Evolutionary conservation across 2,797 vertebrate genomes (phyloP).

Genomic region (Tauraco hartlaubi): DNA sequence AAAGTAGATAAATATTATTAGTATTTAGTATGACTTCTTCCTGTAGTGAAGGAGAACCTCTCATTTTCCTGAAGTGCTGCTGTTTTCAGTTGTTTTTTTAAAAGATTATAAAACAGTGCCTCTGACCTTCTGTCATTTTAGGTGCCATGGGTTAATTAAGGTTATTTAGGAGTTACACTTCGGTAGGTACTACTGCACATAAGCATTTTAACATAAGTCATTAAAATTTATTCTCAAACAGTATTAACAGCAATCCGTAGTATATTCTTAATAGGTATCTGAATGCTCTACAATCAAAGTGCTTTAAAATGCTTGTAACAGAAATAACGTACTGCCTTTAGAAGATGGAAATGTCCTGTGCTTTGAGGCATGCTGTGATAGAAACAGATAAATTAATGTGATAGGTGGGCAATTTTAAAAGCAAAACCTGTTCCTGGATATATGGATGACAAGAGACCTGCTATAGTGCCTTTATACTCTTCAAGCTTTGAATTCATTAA

Average conservation of each 20-base stretch:
- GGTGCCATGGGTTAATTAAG: neutral
- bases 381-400: neutral
- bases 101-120: neutral
- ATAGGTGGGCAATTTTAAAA: neutral
- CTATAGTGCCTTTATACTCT: neutral
- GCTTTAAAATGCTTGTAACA: neutral
- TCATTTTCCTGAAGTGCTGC: neutral
- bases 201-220: neutral
- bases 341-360: neutral
- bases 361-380: neutral
- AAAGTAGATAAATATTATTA: neutral
- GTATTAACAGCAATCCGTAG: neutral
- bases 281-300: neutral
- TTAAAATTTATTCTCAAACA: conserved; percentile 2
- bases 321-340: neutral
- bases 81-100: neutral
- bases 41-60: neutral
- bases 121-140: neutral
- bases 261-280: neutral
- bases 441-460: neutral
- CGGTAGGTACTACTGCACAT: neutral
- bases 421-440: neutral
- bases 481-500: neutral
- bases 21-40: neutral
- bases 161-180: neutral